Conservation (phyloP, 1,140 invertebrate species). For the Probaryconus sp. region DNA sequence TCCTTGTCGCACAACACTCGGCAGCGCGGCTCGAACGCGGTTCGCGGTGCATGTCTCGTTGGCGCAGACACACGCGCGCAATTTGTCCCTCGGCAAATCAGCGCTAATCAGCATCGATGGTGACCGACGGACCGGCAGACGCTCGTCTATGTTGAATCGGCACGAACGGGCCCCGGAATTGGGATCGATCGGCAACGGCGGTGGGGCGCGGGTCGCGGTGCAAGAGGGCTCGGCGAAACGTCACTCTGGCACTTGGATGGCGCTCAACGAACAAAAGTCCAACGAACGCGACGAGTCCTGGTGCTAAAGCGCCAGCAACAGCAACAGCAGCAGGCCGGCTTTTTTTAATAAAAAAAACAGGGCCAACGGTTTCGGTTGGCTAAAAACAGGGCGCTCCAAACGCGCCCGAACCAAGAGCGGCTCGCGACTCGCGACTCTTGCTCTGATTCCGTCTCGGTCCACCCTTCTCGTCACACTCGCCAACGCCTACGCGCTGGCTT, state of each 20-base stretch:
- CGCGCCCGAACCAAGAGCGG: conserved; percentile 13
- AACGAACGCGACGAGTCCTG: too few relatives aligned
- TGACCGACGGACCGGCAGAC: too few relatives aligned
- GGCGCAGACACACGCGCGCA: conserved; percentile 46
- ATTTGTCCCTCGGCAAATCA: conserved; percentile 23
- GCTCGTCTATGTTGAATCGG: too few relatives aligned
- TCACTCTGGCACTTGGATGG: too few relatives aligned
- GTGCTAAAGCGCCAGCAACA: too few relatives aligned
- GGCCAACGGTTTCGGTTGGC: conserved; percentile 8
- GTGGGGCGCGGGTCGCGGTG: too few relatives aligned
- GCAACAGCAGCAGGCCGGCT: too few relatives aligned
- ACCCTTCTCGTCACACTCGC: conserved; percentile 56
- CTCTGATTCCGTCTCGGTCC: conserved; percentile 36
- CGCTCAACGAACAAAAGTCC: too few relatives aligned
- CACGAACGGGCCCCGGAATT: conserved; percentile 33
- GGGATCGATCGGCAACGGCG: conserved; percentile 17
- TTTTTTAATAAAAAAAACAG: too few relatives aligned
- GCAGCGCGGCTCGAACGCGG: conserved; percentile 28
- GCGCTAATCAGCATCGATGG: conserved; percentile 46
- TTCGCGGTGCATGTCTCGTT: conserved; percentile 36
- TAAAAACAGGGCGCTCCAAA: conserved; percentile 13
- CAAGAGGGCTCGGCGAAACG: too few relatives aligned
- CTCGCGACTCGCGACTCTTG: conserved; percentile 12
- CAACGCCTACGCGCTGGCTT: conserved; percentile 59
- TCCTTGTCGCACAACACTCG: too few relatives aligned